These are phyloP conservation scores for Noctua pronuba DNA, from an alignment of 2,888 invertebrate species.

Conservation along the genomic window DNA sequence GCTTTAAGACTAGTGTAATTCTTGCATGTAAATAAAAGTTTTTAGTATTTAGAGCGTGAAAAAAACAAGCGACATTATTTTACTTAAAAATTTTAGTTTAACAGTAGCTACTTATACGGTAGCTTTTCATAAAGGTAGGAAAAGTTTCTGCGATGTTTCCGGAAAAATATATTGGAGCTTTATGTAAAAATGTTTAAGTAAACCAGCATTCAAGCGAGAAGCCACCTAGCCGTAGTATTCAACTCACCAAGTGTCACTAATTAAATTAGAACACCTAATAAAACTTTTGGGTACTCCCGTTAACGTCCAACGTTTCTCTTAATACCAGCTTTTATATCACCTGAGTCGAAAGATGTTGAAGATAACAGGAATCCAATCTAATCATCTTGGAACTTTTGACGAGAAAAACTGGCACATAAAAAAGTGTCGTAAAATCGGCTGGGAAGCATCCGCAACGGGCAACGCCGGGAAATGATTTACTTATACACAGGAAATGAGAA, in stretches of 20 bases:
- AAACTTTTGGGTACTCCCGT: conserved; percentile 40
- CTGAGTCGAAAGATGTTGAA: conserved; percentile 53
- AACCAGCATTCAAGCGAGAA: conserved; percentile 12
- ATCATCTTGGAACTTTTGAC: conserved; percentile 65
- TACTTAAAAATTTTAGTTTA: conserved; percentile 1
- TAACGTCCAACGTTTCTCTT: conserved; percentile 49
- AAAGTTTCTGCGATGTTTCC: conserved; percentile 10
- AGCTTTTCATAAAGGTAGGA: conserved; percentile 7
- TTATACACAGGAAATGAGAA: conserved; percentile 67
- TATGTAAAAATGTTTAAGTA: conserved; percentile 3
- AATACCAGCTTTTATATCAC: conserved; percentile 55
- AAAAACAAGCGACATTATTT: background rate
- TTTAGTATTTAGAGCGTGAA: background rate
- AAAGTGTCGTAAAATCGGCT: conserved; percentile 67
- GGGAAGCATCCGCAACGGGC: conserved; percentile 51
- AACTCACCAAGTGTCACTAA: conserved; percentile 31
- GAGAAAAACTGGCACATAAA: conserved; percentile 61
- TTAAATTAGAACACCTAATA: conserved; percentile 51
- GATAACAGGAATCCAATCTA: conserved; percentile 62
- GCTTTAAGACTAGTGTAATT: background rate
- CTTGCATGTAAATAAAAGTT: background rate
- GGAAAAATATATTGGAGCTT: background rate
- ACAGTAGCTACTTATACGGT: conserved; percentile 1
- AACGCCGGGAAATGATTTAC: conserved; percentile 67
- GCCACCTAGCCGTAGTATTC: background rate